These are phyloP conservation scores for Guaruba guarouba DNA, from an alignment of 2,113 vertebrate genomes.

Conservation along the genomic window DNA sequence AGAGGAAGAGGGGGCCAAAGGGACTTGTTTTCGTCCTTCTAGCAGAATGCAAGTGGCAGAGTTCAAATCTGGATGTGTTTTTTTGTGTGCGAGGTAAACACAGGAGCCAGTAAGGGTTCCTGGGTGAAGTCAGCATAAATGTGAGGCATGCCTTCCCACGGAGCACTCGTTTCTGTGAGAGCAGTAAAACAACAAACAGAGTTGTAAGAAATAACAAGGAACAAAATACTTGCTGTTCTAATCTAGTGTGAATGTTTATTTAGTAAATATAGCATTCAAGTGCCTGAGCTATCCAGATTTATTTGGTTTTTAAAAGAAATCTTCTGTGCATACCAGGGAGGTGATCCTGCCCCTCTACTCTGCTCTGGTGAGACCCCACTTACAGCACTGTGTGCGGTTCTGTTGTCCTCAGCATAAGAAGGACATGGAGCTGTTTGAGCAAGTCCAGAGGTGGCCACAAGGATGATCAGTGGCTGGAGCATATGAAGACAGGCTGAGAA, in stretches of 20 bases:
- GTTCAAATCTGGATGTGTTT: conserved; percentile 63
- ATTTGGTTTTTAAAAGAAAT: conserved; percentile 7
- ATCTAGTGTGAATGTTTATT: conserved; percentile 35
- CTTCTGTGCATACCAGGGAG: not conserved
- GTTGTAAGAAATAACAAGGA: conserved; percentile 45
- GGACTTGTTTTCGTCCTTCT: not conserved
- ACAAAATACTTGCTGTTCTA: conserved; percentile 44
- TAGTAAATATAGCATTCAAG: conserved; percentile 47
- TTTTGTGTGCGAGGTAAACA: conserved; percentile 43
- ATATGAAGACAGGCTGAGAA: not conserved
- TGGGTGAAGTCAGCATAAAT: conserved; percentile 51
- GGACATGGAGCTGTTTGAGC: not conserved
- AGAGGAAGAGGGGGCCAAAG: not conserved
- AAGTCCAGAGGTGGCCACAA: not conserved
- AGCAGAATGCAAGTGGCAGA: conserved; percentile 39
- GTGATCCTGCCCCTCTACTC: not conserved
- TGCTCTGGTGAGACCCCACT: not conserved
- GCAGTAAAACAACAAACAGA: conserved; percentile 56
- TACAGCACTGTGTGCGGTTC: not conserved
- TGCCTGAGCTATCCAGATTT: conserved; percentile 3
- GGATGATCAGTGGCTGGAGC: not conserved
- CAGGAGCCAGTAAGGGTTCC: conserved; percentile 47
- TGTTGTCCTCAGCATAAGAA: not conserved
- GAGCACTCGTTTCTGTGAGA: conserved; percentile 12
- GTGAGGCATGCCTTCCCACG: conserved; percentile 49